These are phyloP conservation scores for Watsonalla cultraria DNA, from an alignment of 2,888 invertebrate genomes.

Conservation along the genomic window DNA sequence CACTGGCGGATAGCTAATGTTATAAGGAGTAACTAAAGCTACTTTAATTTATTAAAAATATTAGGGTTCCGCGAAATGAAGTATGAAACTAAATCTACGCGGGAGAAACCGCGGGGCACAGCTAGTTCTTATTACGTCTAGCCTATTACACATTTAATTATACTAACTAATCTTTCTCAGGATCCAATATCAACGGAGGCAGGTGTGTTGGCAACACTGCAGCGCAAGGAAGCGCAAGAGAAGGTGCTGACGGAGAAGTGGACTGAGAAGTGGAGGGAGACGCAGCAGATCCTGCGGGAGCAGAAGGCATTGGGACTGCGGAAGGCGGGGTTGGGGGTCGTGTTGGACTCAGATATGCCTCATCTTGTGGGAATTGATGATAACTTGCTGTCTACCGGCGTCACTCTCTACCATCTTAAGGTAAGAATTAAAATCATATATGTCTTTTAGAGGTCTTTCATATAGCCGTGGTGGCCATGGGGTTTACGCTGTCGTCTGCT, in stretches of 20 bases:
- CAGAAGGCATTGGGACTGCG: conserved; percentile 91
- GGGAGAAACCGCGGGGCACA: too few species aligned
- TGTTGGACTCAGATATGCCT: conserved; percentile 93
- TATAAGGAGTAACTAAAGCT: too few species aligned
- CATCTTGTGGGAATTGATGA: conserved; percentile 96
- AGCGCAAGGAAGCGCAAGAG: conserved; percentile 94
- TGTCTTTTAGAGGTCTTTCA: conserved; percentile 6
- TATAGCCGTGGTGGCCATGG: too few species aligned
- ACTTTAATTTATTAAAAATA: too few species aligned
- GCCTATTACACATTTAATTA: too few species aligned
- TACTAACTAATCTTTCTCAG: conserved; percentile 33
- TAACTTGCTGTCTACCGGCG: conserved; percentile 92
- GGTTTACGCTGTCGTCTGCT: too few species aligned
- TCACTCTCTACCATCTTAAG: conserved; percentile 93
- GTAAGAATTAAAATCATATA: conserved; percentile 37
- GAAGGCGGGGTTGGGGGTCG: conserved; percentile 93
- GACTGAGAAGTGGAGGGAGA: conserved; percentile 96
- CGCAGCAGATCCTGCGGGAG: conserved; percentile 92
- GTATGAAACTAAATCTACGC: too few species aligned
- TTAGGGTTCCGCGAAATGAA: too few species aligned
- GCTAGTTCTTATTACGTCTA: too few species aligned
- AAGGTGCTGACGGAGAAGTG: conserved; percentile 94
- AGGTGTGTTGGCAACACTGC: conserved; percentile 88
- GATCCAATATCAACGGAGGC: conserved; percentile 77
- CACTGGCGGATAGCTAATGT: too few species aligned